These are phyloP conservation scores for Hydrolagus colliei DNA, from an alignment of 2,797 vertebrate species.

Conservation along the genomic window DNA sequence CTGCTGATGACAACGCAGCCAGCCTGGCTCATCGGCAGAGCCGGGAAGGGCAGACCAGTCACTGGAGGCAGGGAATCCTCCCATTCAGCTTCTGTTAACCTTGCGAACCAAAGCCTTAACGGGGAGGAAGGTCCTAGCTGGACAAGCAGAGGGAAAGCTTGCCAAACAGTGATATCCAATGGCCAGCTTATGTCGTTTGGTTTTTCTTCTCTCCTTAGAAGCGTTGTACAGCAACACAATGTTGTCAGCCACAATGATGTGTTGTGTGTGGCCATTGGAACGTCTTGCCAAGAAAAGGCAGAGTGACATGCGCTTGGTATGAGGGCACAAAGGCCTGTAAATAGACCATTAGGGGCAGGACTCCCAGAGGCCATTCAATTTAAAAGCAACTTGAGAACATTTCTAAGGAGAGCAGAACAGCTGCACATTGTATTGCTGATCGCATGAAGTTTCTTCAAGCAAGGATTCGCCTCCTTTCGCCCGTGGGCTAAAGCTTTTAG, in stretches of 20 bases:
- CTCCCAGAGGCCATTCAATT: constrained; percentile 32
- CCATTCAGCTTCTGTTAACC: no score
- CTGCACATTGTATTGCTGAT: constrained; percentile 34
- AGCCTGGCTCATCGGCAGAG: no score
- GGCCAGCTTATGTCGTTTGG: no score
- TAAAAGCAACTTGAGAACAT: constrained; percentile 37
- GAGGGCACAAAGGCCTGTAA: not conserved
- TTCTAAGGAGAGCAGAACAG: constrained; percentile 35
- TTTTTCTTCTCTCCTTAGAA: no score
- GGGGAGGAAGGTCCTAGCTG: no score
- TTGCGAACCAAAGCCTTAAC: no score
- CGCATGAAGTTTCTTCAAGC: not conserved
- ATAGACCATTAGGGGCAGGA: constrained; percentile 26
- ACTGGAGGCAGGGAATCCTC: no score
- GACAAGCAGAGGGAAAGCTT: no score
- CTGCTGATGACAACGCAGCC: no score
- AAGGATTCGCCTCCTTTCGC: not conserved
- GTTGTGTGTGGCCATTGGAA: not conserved
- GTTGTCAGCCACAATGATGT: not conserved
- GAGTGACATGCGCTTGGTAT: not conserved
- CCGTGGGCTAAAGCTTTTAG: not conserved
- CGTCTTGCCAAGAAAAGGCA: not conserved
- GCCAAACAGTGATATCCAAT: no score
- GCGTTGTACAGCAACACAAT: no score
- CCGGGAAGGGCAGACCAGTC: no score